phyloP scores from a whole-genome alignment of 2,888 invertebrate genomes.

The Oasisia sp. region DNA sequence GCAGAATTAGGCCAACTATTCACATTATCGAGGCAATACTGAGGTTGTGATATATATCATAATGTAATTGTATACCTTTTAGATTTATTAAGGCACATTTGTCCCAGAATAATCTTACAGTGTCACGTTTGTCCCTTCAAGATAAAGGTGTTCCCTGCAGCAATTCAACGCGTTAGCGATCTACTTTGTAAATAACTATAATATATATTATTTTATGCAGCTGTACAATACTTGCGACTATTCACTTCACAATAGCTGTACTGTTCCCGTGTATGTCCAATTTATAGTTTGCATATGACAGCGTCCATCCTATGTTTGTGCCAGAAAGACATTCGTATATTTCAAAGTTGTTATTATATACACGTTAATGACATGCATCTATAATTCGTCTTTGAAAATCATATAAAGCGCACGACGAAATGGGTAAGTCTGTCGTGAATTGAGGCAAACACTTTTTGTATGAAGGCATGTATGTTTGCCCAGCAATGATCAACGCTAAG shows the following conservation, averaged over 20 bases:
- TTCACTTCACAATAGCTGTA: neutral
- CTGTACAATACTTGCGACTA: neutral
- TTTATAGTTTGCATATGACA: neutral
- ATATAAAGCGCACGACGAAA: neutral
- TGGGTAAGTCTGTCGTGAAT: neutral
- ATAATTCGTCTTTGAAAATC: neutral
- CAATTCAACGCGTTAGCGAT: neutral
- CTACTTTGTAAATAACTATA: neutral
- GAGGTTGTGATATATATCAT: neutral
- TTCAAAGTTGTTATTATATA: neutral
- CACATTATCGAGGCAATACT: neutral
- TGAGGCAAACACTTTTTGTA: neutral
- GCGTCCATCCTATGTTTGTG: neutral
- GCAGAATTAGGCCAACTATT: neutral
- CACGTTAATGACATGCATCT: neutral
- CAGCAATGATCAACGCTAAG: no score
- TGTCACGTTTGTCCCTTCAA: neutral
- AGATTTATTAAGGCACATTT: neutral
- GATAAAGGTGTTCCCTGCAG: neutral
- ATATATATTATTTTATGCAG: no score
- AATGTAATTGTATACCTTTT: neutral
- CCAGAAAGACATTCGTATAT: neutral
- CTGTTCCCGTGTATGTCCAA: neutral
- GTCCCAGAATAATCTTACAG: neutral
- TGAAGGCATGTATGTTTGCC: no score